These are phyloP conservation scores for Deroptyus accipitrinus DNA, from an alignment of 2,113 vertebrate genomes.

Conservation along the genomic window DNA sequence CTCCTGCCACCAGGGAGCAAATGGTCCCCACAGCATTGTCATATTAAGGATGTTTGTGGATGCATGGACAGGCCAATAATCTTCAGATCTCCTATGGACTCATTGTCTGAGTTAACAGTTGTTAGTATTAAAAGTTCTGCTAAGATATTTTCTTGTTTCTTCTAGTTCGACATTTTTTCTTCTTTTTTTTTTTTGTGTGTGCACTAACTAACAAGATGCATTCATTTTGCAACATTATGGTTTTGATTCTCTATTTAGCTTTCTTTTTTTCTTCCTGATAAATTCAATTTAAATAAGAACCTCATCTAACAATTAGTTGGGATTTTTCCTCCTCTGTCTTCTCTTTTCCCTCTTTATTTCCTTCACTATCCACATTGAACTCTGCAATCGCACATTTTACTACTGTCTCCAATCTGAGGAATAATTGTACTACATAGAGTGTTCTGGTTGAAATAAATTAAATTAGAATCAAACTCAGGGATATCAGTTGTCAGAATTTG, in stretches of 20 bases:
- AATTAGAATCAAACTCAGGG: not conserved
- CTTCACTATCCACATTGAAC: not conserved
- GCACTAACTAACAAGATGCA: not conserved
- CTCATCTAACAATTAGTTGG: not conserved
- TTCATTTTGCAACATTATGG: not conserved
- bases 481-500: not conserved
- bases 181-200: not conserved
- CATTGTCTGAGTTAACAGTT: not conserved
- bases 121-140: not conserved
- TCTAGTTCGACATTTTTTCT: not conserved
- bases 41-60: not conserved
- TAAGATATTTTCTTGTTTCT: not conserved
- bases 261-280: not conserved
- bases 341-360: not conserved
- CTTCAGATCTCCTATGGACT: not conserved
- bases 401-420: not conserved
- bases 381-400: not conserved
- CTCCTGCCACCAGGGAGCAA: not conserved
- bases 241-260: not conserved
- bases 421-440: not conserved
- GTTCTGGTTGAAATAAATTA: not conserved
- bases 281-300: not conserved
- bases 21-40: not conserved
- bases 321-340: not conserved
- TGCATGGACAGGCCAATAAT: not conserved